Conservation (phyloP, 2,113 vertebrate species). For the Antechinus stuartii region DNA sequence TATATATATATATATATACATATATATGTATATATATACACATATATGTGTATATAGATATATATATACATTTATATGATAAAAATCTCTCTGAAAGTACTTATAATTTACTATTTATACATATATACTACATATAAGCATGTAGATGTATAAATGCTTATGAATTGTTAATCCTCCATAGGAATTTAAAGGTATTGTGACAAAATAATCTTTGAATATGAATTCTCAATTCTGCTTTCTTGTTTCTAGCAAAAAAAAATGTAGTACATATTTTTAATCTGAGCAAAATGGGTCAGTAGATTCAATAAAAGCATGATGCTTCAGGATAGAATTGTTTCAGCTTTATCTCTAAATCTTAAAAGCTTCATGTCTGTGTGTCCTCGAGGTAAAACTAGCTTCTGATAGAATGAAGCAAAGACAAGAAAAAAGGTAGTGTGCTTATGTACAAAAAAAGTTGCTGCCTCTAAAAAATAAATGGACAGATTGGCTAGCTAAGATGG, state of each 20-base stretch:
- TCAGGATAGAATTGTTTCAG: constrained; percentile 70
- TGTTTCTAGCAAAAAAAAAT: constrained; percentile 60
- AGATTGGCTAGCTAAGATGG: constrained; percentile 35
- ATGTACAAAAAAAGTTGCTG: constrained; percentile 50
- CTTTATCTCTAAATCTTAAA: constrained; percentile 81
- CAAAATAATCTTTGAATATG: constrained; percentile 45
- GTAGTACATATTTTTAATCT: constrained; percentile 38
- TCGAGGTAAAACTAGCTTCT: constrained; percentile 69
- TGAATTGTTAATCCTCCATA: constrained; percentile 65
- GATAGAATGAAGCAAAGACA: constrained; percentile 64
- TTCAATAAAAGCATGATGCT: constrained; percentile 69
- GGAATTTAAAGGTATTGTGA: constrained; percentile 28
- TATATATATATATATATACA: too few species aligned
- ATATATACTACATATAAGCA: neutral
- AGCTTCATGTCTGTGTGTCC: constrained; percentile 80
- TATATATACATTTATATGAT: neutral
- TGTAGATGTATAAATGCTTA: constrained; percentile 25
- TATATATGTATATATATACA: too few species aligned
- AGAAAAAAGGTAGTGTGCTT: constrained; percentile 55
- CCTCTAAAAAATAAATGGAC: constrained; percentile 50
- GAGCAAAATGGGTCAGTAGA: constrained; percentile 76
- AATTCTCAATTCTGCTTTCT: constrained; percentile 10
- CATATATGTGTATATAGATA: too few species aligned
- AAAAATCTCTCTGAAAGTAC: constrained; percentile 52
- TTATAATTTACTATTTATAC: neutral